Base-by-base conservation (phyloP, 2,113 vertebrate species). In the Echinops telfairi region DNA sequence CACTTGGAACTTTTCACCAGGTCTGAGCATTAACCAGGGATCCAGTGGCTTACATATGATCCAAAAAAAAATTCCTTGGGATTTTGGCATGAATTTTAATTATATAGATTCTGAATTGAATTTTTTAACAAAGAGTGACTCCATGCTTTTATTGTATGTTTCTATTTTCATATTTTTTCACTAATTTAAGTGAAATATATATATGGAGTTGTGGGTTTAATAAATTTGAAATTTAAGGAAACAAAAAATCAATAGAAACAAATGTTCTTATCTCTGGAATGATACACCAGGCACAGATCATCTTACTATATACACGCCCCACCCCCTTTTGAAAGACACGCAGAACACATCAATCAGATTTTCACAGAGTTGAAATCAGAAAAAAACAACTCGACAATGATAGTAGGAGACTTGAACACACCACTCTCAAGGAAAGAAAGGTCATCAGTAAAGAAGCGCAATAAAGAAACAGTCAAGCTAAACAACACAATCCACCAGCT, bases 21-120 rank as follows among this genome's bases (percentile, higher is more conserved):
- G 91, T 57, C 93, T 89, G 85, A 90, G 60, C 87, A 88, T 81
- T 95, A 93, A 88, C 85, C 73, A 89, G 62, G 57, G 71, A 62
- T 14, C 73, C 19, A 89, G 83, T 86, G 88, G 90, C 93, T 96
- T 93, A 96, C 47, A 95, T 75, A 88, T 96, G 85, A 95, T 68
- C 90, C 76, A 53, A 70, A 95, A 40, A 40, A 97, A 94, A 90
- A 95, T 96, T 94, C 94, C 81, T 93, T 95, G 88, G 83, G 92
- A 83, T 94, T 58, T 40, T 92, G 88, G 90, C 2, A 3, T 73
- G 75, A 91, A 86, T 53, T 90, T 60, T 22, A 88, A 73, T 90
- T 38, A 90, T 88, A 73, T 92, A 95, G 88, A 82, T 90, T 93
- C 20, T 1, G 15, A 95, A 57, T 91, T 40, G 60, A 90, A 95